phyloP scores from a whole-genome alignment of 2,888 invertebrate species.

The Aethes cnicana region DNA sequence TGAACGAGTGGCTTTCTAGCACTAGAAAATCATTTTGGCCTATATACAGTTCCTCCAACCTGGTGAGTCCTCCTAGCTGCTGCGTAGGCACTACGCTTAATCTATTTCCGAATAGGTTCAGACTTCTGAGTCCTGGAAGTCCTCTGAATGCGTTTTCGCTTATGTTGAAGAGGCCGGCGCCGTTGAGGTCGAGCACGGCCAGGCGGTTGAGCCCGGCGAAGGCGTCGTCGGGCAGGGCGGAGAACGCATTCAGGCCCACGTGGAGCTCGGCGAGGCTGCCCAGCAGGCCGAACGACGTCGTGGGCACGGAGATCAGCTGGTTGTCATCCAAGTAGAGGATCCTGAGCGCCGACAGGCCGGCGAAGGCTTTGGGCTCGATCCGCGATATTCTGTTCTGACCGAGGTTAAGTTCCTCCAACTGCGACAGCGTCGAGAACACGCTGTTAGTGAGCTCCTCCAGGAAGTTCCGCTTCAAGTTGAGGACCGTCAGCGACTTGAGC shows the following conservation, averaged over 20 bases:
- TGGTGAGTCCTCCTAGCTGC: constrained; percentile 86
- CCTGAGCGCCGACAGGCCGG: constrained; percentile 88
- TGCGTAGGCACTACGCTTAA: constrained; percentile 88
- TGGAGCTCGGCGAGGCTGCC: constrained; percentile 92
- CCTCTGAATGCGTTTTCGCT: constrained; percentile 89
- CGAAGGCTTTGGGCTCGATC: constrained; percentile 89
- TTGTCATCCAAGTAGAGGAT: constrained; percentile 93
- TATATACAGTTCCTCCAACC: constrained; percentile 90
- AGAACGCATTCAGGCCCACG: constrained; percentile 91
- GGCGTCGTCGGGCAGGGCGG: constrained; percentile 88
- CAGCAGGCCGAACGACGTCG: constrained; percentile 86
- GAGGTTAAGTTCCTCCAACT: constrained; percentile 92
- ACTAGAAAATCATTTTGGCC: constrained; percentile 91
- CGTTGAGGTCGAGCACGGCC: constrained; percentile 89
- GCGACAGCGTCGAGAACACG: constrained; percentile 87
- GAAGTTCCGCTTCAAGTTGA: constrained; percentile 91
- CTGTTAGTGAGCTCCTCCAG: constrained; percentile 89
- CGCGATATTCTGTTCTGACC: constrained; percentile 92
- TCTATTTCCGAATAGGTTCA: constrained; percentile 91
- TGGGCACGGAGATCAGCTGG: constrained; percentile 89
- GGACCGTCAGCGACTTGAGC: constrained; percentile 88
- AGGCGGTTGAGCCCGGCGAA: constrained; percentile 89
- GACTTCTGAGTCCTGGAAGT: constrained; percentile 87
- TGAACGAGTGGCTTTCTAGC: constrained; percentile 88
- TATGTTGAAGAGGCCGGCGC: constrained; percentile 90